Base-by-base conservation (phyloP, 2,888 invertebrate species). In the Watsonalla binaria region DNA sequence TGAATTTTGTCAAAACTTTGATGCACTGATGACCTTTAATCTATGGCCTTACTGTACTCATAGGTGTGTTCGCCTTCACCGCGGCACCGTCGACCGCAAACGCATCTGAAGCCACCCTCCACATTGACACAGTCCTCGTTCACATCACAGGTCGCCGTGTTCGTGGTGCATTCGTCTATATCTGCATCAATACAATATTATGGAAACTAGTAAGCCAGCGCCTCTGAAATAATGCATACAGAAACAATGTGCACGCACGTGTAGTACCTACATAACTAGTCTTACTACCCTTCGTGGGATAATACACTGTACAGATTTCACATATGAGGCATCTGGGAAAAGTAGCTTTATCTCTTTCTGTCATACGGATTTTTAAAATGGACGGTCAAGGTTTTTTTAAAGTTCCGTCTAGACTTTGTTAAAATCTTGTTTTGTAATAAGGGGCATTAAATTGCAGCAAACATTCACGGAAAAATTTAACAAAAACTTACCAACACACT, bases 81-180 rank as follows among this genome's bases (percentile, higher is more conserved):
- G 0, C 78, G 72, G 54, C 86, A 87, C 11, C 77, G 59, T 51
- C 65, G 51, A 0, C 82, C 82, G 54, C 84, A 84, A 69, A 72
- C 87, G 69, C 96, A 96, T 13, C 92, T 91, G 81, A 93, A 97
- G 0, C 96, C 95, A 0, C 97, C 97, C 11, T 94, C 92, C 0
- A 94, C 93, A 76, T 98, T 98, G 14, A 94, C 76, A 72, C 97
- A 98, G 56, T 84, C 80, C 56, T 89, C 92, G 0, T 67, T 70
- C 0, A 76, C 58, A 0, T 80, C 68, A 54, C 90, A 91, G 0
- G 81, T 83, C 0, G 91, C 86, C 47, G 74, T 78, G 13, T 92
- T 92, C 2, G 88, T 82, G 0, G 88, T 80, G 68, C 97, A 97
- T 74, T 97, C 97, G 78, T 98, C 94, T 46, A 96, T 91, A 81